phyloP scores from a whole-genome alignment of 2,113 vertebrate species.

The Carassius auratus region DNA sequence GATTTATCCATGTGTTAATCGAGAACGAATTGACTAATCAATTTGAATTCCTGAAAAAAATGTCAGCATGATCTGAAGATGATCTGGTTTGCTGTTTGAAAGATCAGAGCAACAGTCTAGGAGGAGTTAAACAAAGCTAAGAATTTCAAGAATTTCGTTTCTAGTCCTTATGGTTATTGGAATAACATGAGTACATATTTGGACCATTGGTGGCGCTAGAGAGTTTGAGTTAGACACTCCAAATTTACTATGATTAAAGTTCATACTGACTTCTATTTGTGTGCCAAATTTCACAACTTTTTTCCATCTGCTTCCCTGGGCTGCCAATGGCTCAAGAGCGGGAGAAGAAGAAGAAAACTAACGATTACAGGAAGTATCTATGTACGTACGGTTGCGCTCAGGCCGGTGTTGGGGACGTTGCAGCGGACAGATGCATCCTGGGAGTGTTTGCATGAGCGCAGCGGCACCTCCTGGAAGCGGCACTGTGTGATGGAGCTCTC shows the following conservation, averaged over 20 bases:
- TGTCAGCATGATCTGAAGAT: too few relatives aligned
- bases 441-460: slow-evolving; percentile 80
- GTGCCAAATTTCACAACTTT: not conserved
- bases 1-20: too few relatives aligned
- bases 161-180: not conserved
- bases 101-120: too few relatives aligned
- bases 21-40: too few relatives aligned
- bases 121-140: too few relatives aligned
- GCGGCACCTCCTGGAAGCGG: slow-evolving; percentile 73
- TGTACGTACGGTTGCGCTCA: slow-evolving; percentile 77
- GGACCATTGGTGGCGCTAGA: not conserved
- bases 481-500: slow-evolving; percentile 86
- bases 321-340: too few relatives aligned
- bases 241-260: not conserved
- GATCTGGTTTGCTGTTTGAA: too few relatives aligned
- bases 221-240: not conserved
- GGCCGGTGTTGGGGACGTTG: slow-evolving; percentile 84
- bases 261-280: not conserved
- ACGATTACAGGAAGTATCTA: too few relatives aligned
- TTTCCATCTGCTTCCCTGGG: not conserved
- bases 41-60: too few relatives aligned
- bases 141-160: not conserved
- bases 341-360: too few relatives aligned
- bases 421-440: slow-evolving; percentile 89
- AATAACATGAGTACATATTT: not conserved